Evolutionary conservation across 2,113 vertebrate genomes (phyloP), one percentile per base, ranked within the genome.

Genomic region (Circaetus cinerascens): DNA sequence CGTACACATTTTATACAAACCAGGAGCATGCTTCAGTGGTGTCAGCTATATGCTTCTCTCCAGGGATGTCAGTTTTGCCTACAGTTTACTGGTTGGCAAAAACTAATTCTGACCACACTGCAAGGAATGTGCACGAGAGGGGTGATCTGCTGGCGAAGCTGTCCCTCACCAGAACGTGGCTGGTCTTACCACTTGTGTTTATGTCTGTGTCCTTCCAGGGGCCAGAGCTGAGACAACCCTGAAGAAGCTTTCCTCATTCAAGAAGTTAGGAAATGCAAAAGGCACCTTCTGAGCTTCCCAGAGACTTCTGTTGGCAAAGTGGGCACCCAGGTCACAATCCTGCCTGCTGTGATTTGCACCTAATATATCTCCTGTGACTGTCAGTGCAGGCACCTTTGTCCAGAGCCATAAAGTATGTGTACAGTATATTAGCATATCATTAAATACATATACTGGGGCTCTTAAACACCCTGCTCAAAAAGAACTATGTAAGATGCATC

Each of bases 381-480:
- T 34, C 60, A 69, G 43, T 21, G 43, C 38, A 74, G 40, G 13
- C 23, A 69, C 20, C 56, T 71, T 68, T 72, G 45, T 67, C 45
- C 60, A 75, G 51, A 94, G 15, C 19, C 56, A n/a, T 78, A n/a
- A 86, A 89, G 7, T n/a, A 7, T 36, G 15, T 63, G 43, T 68
- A 68, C 13, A 68, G 55, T 51, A 56, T 75, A 89, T 97, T 83
- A 94, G 5, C 55, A 66, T 96, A 72, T 77, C 50, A 62, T 93
- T 94, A 94, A 91, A 73, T 73, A 78, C n/a, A 66, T 57, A 56
- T 22, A 57, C 32, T 69, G 25, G 30, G 67, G 21, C 56, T 95
- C 67, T 90, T 94, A 88, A 94, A 88, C 75, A 90, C 50, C 26
- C 32, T 68, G 14, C 59, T 92, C 45, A 48, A 85, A 95, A 96